These are phyloP conservation scores for Tachina grossa DNA, from an alignment of 2,888 invertebrate genomes.

Conservation along the genomic window DNA sequence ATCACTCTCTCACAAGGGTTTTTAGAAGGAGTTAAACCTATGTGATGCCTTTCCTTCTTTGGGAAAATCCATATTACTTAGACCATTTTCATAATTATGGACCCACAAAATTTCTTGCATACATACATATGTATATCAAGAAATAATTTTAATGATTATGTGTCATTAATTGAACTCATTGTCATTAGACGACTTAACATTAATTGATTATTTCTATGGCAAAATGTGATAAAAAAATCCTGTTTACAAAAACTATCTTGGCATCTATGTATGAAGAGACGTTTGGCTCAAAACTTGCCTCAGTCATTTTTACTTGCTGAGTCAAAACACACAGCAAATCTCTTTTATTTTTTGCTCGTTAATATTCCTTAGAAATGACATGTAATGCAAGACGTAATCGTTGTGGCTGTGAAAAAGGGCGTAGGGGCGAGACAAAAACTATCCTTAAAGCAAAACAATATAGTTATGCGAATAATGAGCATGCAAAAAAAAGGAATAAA, in stretches of 20 bases:
- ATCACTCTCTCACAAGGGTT: too few relatives aligned
- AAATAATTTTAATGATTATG: too few relatives aligned
- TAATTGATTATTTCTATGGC: too few relatives aligned
- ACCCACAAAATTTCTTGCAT: too few relatives aligned
- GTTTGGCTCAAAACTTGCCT: constrained; percentile 7
- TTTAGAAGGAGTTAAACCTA: too few relatives aligned
- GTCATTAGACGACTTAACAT: too few relatives aligned
- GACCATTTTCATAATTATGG: too few relatives aligned
- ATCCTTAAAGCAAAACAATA: constrained; percentile 52
- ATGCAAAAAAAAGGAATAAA: constrained; percentile 62
- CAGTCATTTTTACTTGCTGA: constrained; percentile 51
- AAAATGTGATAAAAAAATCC: too few relatives aligned
- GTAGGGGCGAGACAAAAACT: constrained; percentile 65
- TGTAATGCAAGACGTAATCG: constrained; percentile 56
- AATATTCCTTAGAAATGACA: constrained; percentile 36
- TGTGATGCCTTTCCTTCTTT: too few relatives aligned
- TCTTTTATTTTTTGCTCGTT: constrained; percentile 5
- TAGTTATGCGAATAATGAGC: constrained; percentile 69
- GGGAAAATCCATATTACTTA: too few relatives aligned
- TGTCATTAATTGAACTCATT: too few relatives aligned
- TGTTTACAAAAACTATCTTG: neutral
- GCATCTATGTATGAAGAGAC: neutral
- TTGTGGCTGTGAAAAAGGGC: constrained; percentile 72
- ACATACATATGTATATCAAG: too few relatives aligned
- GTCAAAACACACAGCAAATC: constrained; percentile 60